A percentile compares a stretch with the other conserved stretches of the same genome.
phyloP scores from a whole-genome alignment of 2,797 vertebrate genomes.

The Amblyopsis hoosieri region DNA sequence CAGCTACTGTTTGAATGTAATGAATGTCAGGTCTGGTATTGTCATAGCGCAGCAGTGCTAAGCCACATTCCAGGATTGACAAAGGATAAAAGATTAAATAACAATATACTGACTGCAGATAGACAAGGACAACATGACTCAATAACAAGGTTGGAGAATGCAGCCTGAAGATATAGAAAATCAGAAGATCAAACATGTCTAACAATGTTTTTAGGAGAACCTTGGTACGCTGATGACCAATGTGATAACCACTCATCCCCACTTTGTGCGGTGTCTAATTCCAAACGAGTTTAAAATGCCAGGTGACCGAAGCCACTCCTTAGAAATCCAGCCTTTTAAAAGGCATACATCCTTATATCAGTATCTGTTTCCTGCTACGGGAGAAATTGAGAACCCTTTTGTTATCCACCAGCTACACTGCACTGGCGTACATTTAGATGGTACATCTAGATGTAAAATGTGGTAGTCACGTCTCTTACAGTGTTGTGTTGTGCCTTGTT shows the following conservation, averaged over 20 bases:
- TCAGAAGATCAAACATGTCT: too few relatives aligned
- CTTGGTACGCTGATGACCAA: constrained; percentile 89
- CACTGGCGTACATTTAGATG: constrained; percentile 76
- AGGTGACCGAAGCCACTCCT: constrained; percentile 58
- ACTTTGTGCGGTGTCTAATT: constrained; percentile 90
- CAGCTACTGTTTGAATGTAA: too few relatives aligned
- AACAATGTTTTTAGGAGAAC: constrained; percentile 78
- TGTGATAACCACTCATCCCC: constrained; percentile 85
- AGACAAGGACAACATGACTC: too few relatives aligned
- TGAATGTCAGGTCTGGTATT: too few relatives aligned
- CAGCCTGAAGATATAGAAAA: too few relatives aligned
- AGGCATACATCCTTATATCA: not conserved
- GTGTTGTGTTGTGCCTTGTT: constrained; percentile 33
- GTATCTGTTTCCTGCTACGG: constrained; percentile 11
- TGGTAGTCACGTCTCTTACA: constrained; percentile 26
- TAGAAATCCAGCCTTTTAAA: not conserved
- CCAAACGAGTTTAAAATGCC: constrained; percentile 90
- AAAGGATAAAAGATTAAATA: too few relatives aligned
- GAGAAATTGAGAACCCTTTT: constrained; percentile 65
- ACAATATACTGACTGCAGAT: too few relatives aligned
- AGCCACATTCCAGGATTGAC: too few relatives aligned
- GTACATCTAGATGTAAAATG: not conserved
- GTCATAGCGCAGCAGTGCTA: too few relatives aligned
- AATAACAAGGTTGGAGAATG: too few relatives aligned
- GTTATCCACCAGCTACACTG: constrained; percentile 69